Conservation (phyloP, 1,140 invertebrate genomes). For the Rhynchophorus ferrugineus region DNA sequence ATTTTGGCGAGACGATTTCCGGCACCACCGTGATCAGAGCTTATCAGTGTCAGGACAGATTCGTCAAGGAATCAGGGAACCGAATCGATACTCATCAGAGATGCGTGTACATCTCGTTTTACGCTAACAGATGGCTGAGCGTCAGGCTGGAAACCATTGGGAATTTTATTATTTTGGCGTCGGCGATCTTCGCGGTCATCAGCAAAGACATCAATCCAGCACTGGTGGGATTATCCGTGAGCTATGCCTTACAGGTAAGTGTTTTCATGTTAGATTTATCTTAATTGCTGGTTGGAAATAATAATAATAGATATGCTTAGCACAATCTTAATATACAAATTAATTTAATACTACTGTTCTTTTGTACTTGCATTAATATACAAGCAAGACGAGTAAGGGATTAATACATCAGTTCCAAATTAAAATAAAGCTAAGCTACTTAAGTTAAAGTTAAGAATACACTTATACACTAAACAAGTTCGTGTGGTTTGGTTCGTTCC, state of each 20-base stretch:
- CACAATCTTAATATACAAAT: too few relatives aligned
- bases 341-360: too few relatives aligned
- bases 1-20: conserved; percentile 90
- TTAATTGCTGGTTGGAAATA: too few relatives aligned
- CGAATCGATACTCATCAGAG: conserved; percentile 82
- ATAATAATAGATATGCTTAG: too few relatives aligned
- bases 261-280: too few relatives aligned
- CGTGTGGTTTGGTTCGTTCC: too few relatives aligned
- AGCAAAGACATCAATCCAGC: conserved; percentile 61
- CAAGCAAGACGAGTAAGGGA: too few relatives aligned
- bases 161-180: conserved; percentile 82
- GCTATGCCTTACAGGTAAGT: conserved; percentile 75
- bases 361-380: too few relatives aligned
- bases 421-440: too few relatives aligned
- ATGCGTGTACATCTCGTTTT: conserved; percentile 78
- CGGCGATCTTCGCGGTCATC: conserved; percentile 80
- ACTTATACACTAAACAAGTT: too few relatives aligned
- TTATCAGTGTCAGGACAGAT: conserved; percentile 58
- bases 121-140: conserved; percentile 85
- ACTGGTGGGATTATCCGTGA: conserved; percentile 80
- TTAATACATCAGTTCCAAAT: too few relatives aligned
- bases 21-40: conserved; percentile 66
- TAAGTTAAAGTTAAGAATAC: too few relatives aligned
- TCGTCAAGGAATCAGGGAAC: conserved; percentile 71
- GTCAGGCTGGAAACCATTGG: conserved; percentile 86